These are phyloP conservation scores for Protodeltote pygarga DNA, from an alignment of 2,888 invertebrate genomes.

Conservation along the genomic window DNA sequence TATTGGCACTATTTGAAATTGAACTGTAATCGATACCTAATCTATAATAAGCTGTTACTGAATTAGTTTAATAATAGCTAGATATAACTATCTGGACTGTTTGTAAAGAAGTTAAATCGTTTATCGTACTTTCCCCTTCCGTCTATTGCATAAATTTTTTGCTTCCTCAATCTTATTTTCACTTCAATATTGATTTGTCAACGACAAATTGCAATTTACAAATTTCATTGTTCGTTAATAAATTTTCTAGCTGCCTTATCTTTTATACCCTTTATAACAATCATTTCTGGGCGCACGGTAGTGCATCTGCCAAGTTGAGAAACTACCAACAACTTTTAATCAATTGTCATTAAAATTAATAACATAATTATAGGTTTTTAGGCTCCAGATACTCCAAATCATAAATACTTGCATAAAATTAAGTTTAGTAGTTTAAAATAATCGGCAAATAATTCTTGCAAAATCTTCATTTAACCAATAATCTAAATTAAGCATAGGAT, in stretches of 20 bases:
- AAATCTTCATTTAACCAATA: too few relatives aligned
- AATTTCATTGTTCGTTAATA: slow-evolving; percentile 50
- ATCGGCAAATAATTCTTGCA: too few relatives aligned
- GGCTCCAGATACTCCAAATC: too few relatives aligned
- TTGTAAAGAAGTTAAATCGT: slow-evolving; percentile 50
- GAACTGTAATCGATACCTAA: slow-evolving; percentile 42
- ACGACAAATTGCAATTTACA: slow-evolving; percentile 51
- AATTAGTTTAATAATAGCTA: slow-evolving; percentile 41
- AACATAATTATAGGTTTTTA: too few relatives aligned
- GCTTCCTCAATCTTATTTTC: slow-evolving; percentile 47
- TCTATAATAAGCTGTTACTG: slow-evolving; percentile 40
- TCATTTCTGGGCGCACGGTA: too few relatives aligned
- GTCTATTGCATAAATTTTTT: slow-evolving; percentile 37
- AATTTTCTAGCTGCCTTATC: slow-evolving; percentile 42
- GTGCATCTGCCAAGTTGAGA: too few relatives aligned
- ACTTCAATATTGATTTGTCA: slow-evolving; percentile 54
- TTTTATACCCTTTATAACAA: slow-evolving; percentile 10
- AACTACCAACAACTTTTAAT: too few relatives aligned
- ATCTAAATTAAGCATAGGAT: too few relatives aligned
- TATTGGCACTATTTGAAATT: slow-evolving; percentile 31
- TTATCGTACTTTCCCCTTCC: slow-evolving; percentile 53
- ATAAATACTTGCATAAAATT: too few relatives aligned
- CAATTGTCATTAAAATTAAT: too few relatives aligned
- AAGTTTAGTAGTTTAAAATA: too few relatives aligned
- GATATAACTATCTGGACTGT: slow-evolving; percentile 41